Evolutionary conservation across 1,140 invertebrate species (phyloP), one percentile per base, ranked within the genome.

Genomic region (Cheumatopsyche charites): DNA sequence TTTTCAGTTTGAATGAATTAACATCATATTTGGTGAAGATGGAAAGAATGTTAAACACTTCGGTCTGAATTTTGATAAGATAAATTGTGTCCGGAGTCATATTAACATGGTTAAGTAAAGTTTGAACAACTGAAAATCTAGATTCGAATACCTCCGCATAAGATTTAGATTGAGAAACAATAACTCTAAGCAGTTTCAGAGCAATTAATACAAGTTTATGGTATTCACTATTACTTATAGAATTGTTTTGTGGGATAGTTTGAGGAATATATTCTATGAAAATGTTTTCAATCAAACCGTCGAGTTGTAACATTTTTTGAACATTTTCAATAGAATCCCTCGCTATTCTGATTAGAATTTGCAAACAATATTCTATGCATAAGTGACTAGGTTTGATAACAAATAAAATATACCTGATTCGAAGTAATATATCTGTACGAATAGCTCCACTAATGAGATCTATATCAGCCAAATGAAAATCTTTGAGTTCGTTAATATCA

Each of bases 391-490:
- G 90, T 77, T 86, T 86, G 21, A 92, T 81, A 63, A 84, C 85
- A 65, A 83, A 87, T 13, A 93, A 78, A 74, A 93, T 90, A 75
- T 91, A 94, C 63, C 90, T 91, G 49, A 90, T 86, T 79, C 89
- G 86, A 66, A 89, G 82, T 43, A 95, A 79, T 74, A 96, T 87
- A 79, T 94, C 90, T 66, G 93, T 93, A 75, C 93, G 85, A 9
- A 93, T 76, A 17, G 93, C 80, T 63, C 90, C 90, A 79, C 90
- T 86, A 29, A 93, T 85, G 0, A 93, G 80, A 84, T 94, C 91
- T 15, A 90, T 84, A 83, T 92, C 92, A 9, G 90, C 88, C 55
- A 96, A 80, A 63, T 73, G 71, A 45, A 73, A 75, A 86, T 97
- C 94, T 80, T 93, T 94, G 55, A 94, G 83, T 77, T 89, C 88